Percentiles rank a stretch among this genome's conserved stretches.
These are phyloP conservation scores for Drosophila jambulina DNA, from an alignment of 1,140 invertebrate species.

Conservation along the genomic window DNA sequence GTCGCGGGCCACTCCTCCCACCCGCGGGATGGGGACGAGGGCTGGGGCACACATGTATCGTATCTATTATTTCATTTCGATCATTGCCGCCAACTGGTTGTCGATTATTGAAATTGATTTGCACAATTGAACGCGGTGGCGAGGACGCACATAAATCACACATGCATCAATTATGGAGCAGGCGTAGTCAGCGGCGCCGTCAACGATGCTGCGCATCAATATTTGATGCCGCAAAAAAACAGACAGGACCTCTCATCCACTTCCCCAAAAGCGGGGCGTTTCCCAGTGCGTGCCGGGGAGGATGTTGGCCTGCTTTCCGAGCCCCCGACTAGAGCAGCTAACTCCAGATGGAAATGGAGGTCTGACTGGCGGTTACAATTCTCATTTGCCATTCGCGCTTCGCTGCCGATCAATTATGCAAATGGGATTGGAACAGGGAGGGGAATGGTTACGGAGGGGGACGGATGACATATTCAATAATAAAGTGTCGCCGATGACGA, in stretches of 20 bases:
- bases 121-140: conserved; percentile 75
- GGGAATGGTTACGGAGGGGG: not conserved
- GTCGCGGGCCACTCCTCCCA: conserved; percentile 4
- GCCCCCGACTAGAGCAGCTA: conserved; percentile 7
- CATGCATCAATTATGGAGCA: conserved; percentile 76
- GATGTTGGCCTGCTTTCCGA: not conserved
- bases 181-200: conserved; percentile 41
- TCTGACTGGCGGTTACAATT: conserved; percentile 71
- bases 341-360: conserved; percentile 16
- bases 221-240: conserved; percentile 35
- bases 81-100: conserved; percentile 67
- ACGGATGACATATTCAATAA: conserved; percentile 71
- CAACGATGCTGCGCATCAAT: conserved; percentile 54
- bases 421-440: conserved; percentile 48
- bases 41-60: conserved; percentile 43
- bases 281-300: conserved; percentile 2
- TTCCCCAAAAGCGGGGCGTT: conserved; percentile 6
- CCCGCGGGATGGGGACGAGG: not conserved
- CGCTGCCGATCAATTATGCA: conserved; percentile 80
- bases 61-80: conserved; percentile 60
- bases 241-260: conserved; percentile 46
- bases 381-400: conserved; percentile 70
- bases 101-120: conserved; percentile 82
- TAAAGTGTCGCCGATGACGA: conserved; percentile 71
- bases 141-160: conserved; percentile 76